These are phyloP conservation scores for Ariopsis seemanni DNA, from an alignment of 2,113 vertebrate genomes.

Conservation along the genomic window DNA sequence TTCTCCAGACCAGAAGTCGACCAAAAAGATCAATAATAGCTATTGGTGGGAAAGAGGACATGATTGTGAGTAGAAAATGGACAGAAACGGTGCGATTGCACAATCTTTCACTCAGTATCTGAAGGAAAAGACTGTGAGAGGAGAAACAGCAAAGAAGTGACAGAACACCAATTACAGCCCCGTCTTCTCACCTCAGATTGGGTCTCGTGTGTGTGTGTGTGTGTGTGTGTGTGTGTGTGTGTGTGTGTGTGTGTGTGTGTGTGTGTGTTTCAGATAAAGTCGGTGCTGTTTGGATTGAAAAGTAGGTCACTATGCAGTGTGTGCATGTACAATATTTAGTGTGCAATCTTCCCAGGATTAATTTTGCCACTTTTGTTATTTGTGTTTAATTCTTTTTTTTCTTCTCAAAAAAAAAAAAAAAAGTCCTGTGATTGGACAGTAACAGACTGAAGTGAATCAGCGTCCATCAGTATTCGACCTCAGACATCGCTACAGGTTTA, in stretches of 20 bases:
- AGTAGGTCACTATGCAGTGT: background rate
- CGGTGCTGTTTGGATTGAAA: constrained; percentile 5
- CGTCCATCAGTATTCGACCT: no score
- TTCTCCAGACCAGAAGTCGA: background rate
- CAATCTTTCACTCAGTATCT: background rate
- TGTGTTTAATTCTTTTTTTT: background rate
- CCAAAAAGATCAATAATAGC: background rate
- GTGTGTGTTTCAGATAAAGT: background rate
- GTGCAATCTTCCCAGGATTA: background rate
- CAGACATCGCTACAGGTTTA: background rate
- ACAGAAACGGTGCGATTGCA: background rate
- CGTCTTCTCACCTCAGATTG: constrained; percentile 19
- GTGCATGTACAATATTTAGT: background rate
- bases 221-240: background rate
- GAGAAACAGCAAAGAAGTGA: constrained; percentile 9
- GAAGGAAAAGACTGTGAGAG: background rate
- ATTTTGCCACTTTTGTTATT: background rate
- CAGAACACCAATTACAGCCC: constrained; percentile 20
- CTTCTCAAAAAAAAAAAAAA: background rate
- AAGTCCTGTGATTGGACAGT: background rate
- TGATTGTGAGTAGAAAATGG: background rate
- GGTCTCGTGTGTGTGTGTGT: background rate
- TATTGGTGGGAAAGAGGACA: background rate
- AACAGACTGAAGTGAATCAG: no score
- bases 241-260: background rate